Evolutionary conservation across 2,888 invertebrate genomes (phyloP), one percentile per base, ranked within the genome.

Genomic region (Apamea anceps): DNA sequence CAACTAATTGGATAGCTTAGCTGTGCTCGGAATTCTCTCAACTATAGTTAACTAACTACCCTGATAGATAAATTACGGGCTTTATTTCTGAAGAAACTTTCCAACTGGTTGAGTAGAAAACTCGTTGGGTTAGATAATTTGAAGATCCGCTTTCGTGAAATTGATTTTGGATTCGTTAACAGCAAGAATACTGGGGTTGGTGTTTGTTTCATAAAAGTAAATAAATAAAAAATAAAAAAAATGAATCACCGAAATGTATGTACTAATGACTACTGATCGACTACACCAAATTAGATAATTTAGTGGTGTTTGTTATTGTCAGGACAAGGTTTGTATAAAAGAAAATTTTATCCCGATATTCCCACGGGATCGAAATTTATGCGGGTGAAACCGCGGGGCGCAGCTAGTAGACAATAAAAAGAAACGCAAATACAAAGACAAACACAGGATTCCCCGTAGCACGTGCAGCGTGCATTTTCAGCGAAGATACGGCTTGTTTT

Each of bases 1-100:
- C 81, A 75, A 79, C 79, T 93, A 92, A 94, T 93, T 93, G 91
- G 92, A 92, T 94, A 93, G 91, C 90, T 93, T 91, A 91, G 91
- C 88, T 89, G 90, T 82, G 85, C 82, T 87, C 76, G 75, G 84
- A 87, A 86, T 85, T 82, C 85, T 68, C 72, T 68, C 75, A 88
- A 85, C 85, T 85, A 85, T 62, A 80, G 72, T 79, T 72, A 86
- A 85, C 88, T 86, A 87, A 87, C 91, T 81, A 85, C 79, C 81
- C 77, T 81, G 80, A 84, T 82, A 84, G 87, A 82, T 86, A 71
- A 75, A 86, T 86, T 77, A 85, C 77, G 51, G 72, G 85, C 81
- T 87, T 87, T 85, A 90, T 88, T 86, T 80, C 72, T 76, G 66
- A 48, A 75, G 73, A 76, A 76, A 85, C 74, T 88, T 88, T 85